Conservation (phyloP, 2,113 vertebrate genomes). For the Cyrtonyx montezumae region DNA sequence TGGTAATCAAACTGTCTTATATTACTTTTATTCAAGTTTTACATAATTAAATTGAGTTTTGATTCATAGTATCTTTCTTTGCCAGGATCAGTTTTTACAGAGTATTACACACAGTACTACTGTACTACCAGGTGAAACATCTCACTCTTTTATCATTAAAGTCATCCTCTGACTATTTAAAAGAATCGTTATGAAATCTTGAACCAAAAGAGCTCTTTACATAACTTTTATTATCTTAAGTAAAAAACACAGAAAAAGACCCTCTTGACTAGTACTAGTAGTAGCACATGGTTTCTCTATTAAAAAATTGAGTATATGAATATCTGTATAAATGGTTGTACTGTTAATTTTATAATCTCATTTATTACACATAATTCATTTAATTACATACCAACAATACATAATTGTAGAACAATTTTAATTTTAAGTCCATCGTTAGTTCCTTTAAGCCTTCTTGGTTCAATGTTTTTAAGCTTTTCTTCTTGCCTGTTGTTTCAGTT, state of each 20-base stretch:
- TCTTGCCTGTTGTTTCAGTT: neutral
- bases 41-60: neutral
- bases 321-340: neutral
- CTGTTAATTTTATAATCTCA: conserved; percentile 2
- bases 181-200: neutral
- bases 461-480: neutral
- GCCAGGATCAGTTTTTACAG: neutral
- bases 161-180: neutral
- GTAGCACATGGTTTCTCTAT: neutral
- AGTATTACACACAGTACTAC: neutral
- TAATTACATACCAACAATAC: neutral
- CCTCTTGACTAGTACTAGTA: neutral
- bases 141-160: conserved; percentile 3
- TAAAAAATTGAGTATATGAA: neutral
- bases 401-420: neutral
- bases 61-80: neutral
- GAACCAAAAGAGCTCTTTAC: neutral
- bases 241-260: neutral
- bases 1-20: neutral
- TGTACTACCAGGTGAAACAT: neutral
- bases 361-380: neutral
- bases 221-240: neutral
- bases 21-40: neutral
- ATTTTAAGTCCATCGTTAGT: neutral
- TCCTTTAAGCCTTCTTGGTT: neutral